These are phyloP conservation scores for Eilema depressum DNA, from an alignment of 2,888 invertebrate genomes.

Conservation along the genomic window DNA sequence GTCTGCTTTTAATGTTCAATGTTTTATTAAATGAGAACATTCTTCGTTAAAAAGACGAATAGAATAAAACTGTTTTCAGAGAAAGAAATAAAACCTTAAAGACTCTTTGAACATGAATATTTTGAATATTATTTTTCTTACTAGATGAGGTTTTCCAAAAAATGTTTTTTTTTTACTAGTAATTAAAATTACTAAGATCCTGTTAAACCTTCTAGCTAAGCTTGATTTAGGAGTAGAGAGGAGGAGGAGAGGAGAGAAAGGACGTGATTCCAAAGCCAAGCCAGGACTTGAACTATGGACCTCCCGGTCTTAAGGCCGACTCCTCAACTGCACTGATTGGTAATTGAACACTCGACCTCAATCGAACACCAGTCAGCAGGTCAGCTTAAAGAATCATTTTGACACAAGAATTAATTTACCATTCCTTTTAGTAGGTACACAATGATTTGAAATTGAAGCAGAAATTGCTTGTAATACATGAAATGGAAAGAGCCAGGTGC, in stretches of 20 bases:
- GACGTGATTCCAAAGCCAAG: too few species aligned
- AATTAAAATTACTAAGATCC: too few species aligned
- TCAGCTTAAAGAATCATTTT: neutral
- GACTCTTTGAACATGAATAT: neutral
- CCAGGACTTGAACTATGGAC: too few species aligned
- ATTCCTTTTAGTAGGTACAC: neutral
- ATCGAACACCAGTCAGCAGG: neutral
- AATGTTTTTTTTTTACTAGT: neutral
- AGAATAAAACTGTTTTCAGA: neutral
- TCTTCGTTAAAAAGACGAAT: neutral
- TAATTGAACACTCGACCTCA: neutral
- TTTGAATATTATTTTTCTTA: neutral
- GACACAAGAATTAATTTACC: neutral
- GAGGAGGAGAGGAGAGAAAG: too few species aligned
- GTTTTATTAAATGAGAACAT: constrained; percentile 1
- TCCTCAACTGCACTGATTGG: neutral
- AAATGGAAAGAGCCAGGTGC: constrained; percentile 59
- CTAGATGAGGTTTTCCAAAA: neutral
- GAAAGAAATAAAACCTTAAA: neutral
- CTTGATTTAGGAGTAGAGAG: too few species aligned
- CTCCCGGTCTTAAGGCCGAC: neutral
- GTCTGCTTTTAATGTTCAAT: constrained; percentile 7
- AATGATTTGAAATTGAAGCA: constrained; percentile 11
- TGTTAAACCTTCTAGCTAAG: too few species aligned
- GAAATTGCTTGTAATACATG: constrained; percentile 51